Evolutionary conservation across 2,113 vertebrate species (phyloP).

Genomic region (Dascyllus trimaculatus): DNA sequence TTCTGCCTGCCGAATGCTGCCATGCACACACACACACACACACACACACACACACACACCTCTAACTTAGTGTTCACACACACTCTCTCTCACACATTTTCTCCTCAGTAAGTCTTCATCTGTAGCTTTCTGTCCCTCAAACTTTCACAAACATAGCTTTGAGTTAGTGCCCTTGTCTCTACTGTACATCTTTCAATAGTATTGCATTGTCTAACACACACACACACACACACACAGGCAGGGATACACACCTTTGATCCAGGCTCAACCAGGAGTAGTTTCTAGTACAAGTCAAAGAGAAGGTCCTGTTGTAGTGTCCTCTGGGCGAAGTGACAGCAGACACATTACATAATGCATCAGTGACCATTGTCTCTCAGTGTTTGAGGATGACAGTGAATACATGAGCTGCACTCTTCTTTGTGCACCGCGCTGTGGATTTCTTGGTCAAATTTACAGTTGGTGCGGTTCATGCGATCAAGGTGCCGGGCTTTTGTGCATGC

Average conservation of each 20-base stretch:
- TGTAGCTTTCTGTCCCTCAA: slow-evolving; percentile 58
- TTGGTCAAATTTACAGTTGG: slow-evolving; percentile 51
- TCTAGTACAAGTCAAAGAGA: slow-evolving; percentile 59
- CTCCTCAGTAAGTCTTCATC: slow-evolving; percentile 65
- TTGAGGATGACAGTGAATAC: slow-evolving; percentile 61
- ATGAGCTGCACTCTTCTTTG: slow-evolving; percentile 44
- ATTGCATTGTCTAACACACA: slow-evolving; percentile 56
- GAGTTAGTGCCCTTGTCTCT: slow-evolving; percentile 71
- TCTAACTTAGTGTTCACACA: slow-evolving; percentile 48
- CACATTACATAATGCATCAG: slow-evolving; percentile 76
- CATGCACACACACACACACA: slow-evolving; percentile 4
- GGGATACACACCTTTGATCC: slow-evolving; percentile 61
- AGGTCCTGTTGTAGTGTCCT: slow-evolving; percentile 58
- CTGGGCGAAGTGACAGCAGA: slow-evolving; percentile 70
- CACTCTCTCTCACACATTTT: slow-evolving; percentile 43
- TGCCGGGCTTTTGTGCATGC: slow-evolving; percentile 42
- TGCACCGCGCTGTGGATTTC: slow-evolving; percentile 31
- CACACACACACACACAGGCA: slow-evolving; percentile 38
- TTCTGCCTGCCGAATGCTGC: slow-evolving; percentile 64
- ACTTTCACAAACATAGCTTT: slow-evolving; percentile 65
- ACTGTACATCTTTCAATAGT: slow-evolving; percentile 38
- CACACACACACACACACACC: slow-evolving; percentile 29
- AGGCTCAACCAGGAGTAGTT: slow-evolving; percentile 51
- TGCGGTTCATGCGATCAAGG: slow-evolving; percentile 38
- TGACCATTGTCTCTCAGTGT: slow-evolving; percentile 65